Base-by-base conservation (phyloP, 2,797 vertebrate genomes). In the Malurus splendens region DNA sequence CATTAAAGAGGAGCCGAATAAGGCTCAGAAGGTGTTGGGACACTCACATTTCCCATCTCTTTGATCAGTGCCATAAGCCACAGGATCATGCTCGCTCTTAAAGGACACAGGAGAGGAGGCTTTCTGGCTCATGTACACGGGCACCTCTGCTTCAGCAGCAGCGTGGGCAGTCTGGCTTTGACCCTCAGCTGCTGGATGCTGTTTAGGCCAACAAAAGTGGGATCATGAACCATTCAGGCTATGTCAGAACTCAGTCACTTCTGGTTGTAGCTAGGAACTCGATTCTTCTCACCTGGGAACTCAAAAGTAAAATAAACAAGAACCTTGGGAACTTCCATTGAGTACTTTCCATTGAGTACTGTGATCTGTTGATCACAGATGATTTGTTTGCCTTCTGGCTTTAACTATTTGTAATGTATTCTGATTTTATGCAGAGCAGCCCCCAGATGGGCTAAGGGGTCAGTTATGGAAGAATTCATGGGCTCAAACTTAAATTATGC, bases 91-190 rank as follows among this genome's bases (percentile, higher is more conserved):
- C 70, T 83, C 41, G 30, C 45, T n/a, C 82, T 62, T 73, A 71
- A 48, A 50, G 78, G 12, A 22, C 0, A 0, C 28, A 0, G 1
- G 28, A 62, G 51, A 41, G 30, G 55, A 41, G 30, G 55, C 22
- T 67, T 73, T 90, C 73, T 86, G 89, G 77, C 41, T 90, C 17
- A 4, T 2, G 28, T 78, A 7, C 48, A 7, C 10, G 51, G 55
- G 22, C 70, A 68, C 19, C 47, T 89, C 51, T 0, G 1, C 66
- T 65, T 87, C 51, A 61, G 75, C 67, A 62, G 42, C 0, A 0
- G 15, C 8, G n/a, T 48, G 44, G 38, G 24, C 59, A 47, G 20
- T 32, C 47, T 44, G 75, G 32, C 50, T 82, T 68, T 80, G 44
- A 51, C 79, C 14, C 17, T 71, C 48, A 75, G 57, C 42, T 84